phyloP scores from a whole-genome alignment of 2,888 invertebrate species.

The Sussaba pulchella region DNA sequence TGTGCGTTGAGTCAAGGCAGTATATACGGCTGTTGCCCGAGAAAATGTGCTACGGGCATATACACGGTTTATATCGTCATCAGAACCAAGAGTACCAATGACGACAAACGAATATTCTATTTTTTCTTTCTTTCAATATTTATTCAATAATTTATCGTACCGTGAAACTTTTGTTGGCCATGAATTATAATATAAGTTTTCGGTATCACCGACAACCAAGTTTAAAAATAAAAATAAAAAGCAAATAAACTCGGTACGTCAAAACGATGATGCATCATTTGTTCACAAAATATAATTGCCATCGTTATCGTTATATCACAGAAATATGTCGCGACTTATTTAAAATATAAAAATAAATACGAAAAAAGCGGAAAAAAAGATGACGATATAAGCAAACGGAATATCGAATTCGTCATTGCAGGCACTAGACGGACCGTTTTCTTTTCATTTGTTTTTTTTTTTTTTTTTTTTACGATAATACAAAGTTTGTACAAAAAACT shows the following conservation, averaged over 20 bases:
- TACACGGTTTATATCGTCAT: too few species aligned
- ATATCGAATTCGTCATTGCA: constrained; percentile 55
- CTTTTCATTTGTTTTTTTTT: constrained; percentile 10
- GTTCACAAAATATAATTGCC: neutral
- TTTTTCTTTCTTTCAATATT: too few species aligned
- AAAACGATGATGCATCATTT: neutral
- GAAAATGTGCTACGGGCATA: too few species aligned
- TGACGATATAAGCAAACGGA: constrained; percentile 33
- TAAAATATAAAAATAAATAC: neutral
- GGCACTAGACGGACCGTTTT: constrained; percentile 61
- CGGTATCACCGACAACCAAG: too few species aligned
- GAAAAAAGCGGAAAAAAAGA: constrained; percentile 9
- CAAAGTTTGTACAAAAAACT: constrained; percentile 69
- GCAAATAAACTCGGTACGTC: neutral
- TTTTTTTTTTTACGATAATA: constrained; percentile 40
- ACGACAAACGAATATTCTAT: too few species aligned
- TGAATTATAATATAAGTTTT: constrained; percentile 3
- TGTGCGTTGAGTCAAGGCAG: too few species aligned
- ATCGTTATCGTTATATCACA: constrained; percentile 53
- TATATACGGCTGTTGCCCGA: too few species aligned
- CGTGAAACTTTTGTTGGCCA: constrained; percentile 3
- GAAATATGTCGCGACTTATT: constrained; percentile 28
- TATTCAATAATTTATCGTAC: constrained; percentile 18
- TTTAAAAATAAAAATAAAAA: constrained; percentile 8
- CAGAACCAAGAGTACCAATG: too few species aligned